phyloP scores from a whole-genome alignment of 2,888 invertebrate species.

The Netelia melanura region DNA sequence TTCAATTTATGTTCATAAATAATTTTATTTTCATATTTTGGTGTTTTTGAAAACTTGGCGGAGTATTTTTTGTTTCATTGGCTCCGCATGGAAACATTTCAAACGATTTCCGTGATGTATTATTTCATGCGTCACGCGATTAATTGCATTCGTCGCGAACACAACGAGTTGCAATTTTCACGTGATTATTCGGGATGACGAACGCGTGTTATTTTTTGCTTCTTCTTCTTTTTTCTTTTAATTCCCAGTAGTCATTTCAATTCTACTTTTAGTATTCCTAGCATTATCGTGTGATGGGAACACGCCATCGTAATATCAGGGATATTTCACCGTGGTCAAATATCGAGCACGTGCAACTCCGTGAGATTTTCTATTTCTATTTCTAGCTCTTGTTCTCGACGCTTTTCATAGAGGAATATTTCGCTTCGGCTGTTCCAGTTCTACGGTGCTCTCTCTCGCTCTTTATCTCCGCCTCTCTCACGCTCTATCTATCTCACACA shows the following conservation, averaged over 20 bases:
- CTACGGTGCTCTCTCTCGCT: not conserved
- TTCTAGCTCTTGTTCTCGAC: not conserved
- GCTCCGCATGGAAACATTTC: too few species aligned
- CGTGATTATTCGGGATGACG: conserved; percentile 17
- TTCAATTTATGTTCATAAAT: too few species aligned
- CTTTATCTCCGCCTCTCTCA: not conserved
- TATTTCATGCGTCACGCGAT: not conserved
- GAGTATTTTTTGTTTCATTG: too few species aligned
- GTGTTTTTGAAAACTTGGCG: too few species aligned
- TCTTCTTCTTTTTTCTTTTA: not conserved
- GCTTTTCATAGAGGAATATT: conserved; percentile 13
- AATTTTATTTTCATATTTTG: too few species aligned
- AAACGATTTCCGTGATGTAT: too few species aligned
- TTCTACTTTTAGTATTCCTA: conserved; percentile 35
- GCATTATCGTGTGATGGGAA: conserved; percentile 20
- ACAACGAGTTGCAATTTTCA: conserved; percentile 14
- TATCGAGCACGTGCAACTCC: conserved; percentile 21
- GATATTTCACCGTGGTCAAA: not conserved
- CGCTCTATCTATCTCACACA: too few species aligned
- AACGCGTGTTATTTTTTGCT: not conserved
- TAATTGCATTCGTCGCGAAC: not conserved
- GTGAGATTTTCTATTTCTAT: conserved; percentile 29
- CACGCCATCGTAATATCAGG: conserved; percentile 19
- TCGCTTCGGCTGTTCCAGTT: conserved; percentile 30
- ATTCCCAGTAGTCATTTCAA: conserved; percentile 13